phyloP scores from a whole-genome alignment of 2,797 vertebrate genomes.

The Phrynocephalus forsythii region DNA sequence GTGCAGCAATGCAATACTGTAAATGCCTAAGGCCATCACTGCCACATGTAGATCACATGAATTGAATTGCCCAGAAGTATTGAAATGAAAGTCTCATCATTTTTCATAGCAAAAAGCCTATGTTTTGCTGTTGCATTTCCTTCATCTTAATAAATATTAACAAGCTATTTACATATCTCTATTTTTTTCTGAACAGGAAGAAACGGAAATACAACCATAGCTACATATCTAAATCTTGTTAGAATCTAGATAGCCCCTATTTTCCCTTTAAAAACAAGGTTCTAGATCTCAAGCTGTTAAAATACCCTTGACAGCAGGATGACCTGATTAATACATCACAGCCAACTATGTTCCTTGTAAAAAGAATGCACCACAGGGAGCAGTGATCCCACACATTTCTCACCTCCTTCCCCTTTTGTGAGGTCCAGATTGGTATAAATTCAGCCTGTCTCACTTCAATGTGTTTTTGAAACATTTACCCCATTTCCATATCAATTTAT shows the following conservation, averaged over 20 bases:
- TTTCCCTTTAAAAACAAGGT: background rate
- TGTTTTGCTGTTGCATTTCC: background rate
- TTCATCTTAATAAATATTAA: background rate
- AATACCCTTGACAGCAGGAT: background rate
- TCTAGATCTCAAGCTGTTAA: background rate
- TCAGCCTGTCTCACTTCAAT: background rate
- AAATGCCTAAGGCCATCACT: conserved; percentile 14
- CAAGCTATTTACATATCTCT: background rate
- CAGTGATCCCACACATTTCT: background rate
- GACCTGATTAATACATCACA: background rate
- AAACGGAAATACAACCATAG: background rate
- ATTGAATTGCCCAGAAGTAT: conserved; percentile 12
- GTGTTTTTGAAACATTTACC: background rate
- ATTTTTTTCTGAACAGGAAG: background rate
- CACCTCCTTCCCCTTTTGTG: background rate
- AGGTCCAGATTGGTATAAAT: background rate
- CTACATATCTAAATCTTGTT: background rate
- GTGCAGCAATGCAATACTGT: background rate
- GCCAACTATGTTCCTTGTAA: background rate
- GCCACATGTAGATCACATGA: background rate
- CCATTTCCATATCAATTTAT: background rate
- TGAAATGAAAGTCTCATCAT: conserved; percentile 19
- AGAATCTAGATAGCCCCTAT: background rate
- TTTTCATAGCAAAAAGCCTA: background rate
- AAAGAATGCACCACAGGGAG: background rate